Evolutionary conservation across 2,888 invertebrate genomes (phyloP), one percentile per base, ranked within the genome.

Genomic region (Himalopsyche anomala): DNA sequence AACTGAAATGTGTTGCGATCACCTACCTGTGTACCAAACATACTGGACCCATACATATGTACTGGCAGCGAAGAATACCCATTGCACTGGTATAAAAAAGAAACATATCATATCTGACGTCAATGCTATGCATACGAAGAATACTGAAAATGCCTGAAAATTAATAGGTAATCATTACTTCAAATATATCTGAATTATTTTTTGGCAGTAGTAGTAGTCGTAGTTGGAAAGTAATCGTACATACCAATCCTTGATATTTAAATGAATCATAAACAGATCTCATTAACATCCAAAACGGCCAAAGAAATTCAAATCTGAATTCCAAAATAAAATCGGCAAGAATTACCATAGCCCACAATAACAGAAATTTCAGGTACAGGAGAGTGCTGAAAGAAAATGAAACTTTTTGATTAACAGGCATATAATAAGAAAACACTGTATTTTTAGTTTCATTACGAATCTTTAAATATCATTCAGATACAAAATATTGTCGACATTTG

Each of bases 1-100:
- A 12, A 51, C 12, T 15, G 5, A 8, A 51, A 15, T 6, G 51
- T 51, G 12, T 15, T 15, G 4, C 3, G 15, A 15, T 51, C 51
- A 84, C 89, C 93, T 91, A 97, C 98, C 98, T 94, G 98, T 98
- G 92, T 98, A 98, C 98, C 98, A 99, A 89, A 99, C 97, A 92
- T 98, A 98, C 92, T 99, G 99, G 91, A 99, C 97, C 99, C 99
- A 99, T 89, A 99, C 99, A 92, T 99, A 99, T 90, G 99, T 99
- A 93, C 98, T 98, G 90, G 99, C 99, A 88, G 98, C 97, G 92
- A 99, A 99, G 93, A 99, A 98, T 91, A 99, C 95, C 96, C 98
- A 98, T 92, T 99, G 98, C 90, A 99, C 96, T 89, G 99, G 99
- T 94, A 99, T 98, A 94, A 99, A 98, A 94, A 99, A 97, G 94